Conservation (phyloP, 1,140 invertebrate species). For the Fopius arisanus region DNA sequence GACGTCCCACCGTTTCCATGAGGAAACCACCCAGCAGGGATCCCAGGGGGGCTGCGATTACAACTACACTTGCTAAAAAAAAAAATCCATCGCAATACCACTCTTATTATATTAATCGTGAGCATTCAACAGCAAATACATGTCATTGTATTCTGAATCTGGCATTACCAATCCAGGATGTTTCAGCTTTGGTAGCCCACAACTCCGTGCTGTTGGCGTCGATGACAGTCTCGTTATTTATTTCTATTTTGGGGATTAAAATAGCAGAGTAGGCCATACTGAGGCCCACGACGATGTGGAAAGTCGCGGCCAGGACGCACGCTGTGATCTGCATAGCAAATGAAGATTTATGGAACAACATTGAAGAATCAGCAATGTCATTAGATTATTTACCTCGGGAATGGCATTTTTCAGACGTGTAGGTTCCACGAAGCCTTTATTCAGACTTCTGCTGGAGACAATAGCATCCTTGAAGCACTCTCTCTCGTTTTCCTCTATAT, state of each 20-base stretch:
- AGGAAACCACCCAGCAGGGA: slow-evolving; percentile 66
- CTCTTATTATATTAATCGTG: background rate
- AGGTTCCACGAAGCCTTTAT: slow-evolving; percentile 54
- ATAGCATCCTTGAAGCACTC: slow-evolving; percentile 59
- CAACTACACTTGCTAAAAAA: slow-evolving; percentile 67
- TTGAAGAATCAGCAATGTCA: background rate
- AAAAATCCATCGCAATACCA: background rate
- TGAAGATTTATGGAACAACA: slow-evolving; percentile 3
- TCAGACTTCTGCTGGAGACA: slow-evolving; percentile 56
- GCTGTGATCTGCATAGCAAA: slow-evolving; percentile 61
- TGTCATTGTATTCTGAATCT: background rate
- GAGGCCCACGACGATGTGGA: slow-evolving; percentile 68
- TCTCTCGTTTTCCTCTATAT: slow-evolving; percentile 58
- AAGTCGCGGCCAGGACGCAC: slow-evolving; percentile 65
- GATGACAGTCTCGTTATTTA: background rate
- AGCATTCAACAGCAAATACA: background rate
- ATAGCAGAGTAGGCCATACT: slow-evolving; percentile 69
- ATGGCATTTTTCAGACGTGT: slow-evolving; percentile 46
- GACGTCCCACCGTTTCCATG: slow-evolving; percentile 72
- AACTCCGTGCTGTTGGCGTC: slow-evolving; percentile 50
- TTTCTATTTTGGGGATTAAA: slow-evolving; percentile 65
- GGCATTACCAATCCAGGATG: slow-evolving; percentile 64
- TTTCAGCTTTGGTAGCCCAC: slow-evolving; percentile 56
- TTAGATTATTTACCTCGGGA: slow-evolving; percentile 45
- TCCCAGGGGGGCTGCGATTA: slow-evolving; percentile 66